phyloP scores from a whole-genome alignment of 2,888 invertebrate species.

The Dendrolimus houi region DNA sequence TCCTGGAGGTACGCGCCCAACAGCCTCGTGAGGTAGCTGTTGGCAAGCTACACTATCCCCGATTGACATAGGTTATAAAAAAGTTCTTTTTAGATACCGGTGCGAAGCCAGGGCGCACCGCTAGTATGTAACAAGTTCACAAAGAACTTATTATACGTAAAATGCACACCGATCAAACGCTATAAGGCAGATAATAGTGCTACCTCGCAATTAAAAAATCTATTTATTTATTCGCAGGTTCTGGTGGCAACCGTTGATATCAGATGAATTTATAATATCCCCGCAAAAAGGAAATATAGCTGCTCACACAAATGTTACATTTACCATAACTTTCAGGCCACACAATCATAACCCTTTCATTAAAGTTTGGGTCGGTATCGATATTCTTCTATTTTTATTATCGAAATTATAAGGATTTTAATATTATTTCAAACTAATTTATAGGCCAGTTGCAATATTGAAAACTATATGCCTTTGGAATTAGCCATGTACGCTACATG shows the following conservation, averaged over 20 bases:
- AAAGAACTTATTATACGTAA: too few species aligned
- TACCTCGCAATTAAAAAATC: neutral
- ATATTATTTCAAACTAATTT: constrained; percentile 9
- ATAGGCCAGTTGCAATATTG: constrained; percentile 77
- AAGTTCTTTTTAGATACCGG: too few species aligned
- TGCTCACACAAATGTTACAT: constrained; percentile 78
- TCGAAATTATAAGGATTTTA: neutral
- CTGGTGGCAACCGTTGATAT: constrained; percentile 62
- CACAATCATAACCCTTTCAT: constrained; percentile 57
- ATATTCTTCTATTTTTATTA: constrained; percentile 2
- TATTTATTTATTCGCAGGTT: constrained; percentile 32
- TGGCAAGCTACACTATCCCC: too few species aligned
- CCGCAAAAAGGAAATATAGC: constrained; percentile 80
- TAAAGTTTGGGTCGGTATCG: constrained; percentile 60
- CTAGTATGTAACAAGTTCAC: too few species aligned
- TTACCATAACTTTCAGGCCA: constrained; percentile 79
- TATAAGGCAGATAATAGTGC: too few species aligned
- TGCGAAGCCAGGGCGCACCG: too few species aligned
- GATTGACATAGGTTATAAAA: too few species aligned
- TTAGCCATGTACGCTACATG: constrained; percentile 80
- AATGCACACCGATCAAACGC: too few species aligned
- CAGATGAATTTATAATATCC: constrained; percentile 73
- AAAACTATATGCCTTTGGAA: constrained; percentile 72
- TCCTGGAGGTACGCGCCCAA: too few species aligned
- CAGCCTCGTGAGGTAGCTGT: too few species aligned